phyloP scores from a whole-genome alignment of 2,113 vertebrate species.

The Neopipo cinnamomea region DNA sequence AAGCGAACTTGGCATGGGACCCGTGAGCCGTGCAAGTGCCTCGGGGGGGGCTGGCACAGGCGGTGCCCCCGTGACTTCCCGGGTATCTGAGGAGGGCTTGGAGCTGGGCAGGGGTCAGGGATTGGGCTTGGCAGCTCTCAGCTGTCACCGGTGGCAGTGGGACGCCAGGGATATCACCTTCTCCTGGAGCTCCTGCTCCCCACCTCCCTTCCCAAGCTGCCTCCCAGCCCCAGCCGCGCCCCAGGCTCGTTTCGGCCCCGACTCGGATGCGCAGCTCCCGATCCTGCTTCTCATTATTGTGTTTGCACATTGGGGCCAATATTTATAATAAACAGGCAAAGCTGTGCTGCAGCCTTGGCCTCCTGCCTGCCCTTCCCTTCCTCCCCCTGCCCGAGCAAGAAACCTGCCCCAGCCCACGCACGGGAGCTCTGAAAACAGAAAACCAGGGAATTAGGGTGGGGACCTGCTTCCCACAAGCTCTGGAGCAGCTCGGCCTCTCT shows the following conservation, averaged over 20 bases:
- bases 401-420: neutral
- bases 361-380: neutral
- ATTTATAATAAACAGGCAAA: constrained; percentile 45
- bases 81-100: rapidly evolving
- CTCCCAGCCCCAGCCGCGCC: neutral
- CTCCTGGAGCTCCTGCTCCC: neutral
- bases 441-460: neutral
- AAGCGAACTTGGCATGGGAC: neutral
- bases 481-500: neutral
- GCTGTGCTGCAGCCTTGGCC: constrained; percentile 37
- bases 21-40: rapidly evolving
- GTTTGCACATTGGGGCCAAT: constrained; percentile 29
- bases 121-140: neutral
- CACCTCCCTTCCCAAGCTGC: neutral
- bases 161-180: neutral
- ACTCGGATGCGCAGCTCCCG: neutral
- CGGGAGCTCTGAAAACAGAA: neutral
- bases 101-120: neutral
- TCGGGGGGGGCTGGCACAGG: neutral
- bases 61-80: rapidly evolving
- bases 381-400: neutral
- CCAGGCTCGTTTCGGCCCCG: rapidly evolving
- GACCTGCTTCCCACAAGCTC: neutral
- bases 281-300: constrained; percentile 45
- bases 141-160: rapidly evolving